A percentile compares a stretch with the other conserved stretches of the same genome.
Evolutionary conservation across 2,888 invertebrate species (phyloP).

Genomic region (Cantharis lateralis): DNA sequence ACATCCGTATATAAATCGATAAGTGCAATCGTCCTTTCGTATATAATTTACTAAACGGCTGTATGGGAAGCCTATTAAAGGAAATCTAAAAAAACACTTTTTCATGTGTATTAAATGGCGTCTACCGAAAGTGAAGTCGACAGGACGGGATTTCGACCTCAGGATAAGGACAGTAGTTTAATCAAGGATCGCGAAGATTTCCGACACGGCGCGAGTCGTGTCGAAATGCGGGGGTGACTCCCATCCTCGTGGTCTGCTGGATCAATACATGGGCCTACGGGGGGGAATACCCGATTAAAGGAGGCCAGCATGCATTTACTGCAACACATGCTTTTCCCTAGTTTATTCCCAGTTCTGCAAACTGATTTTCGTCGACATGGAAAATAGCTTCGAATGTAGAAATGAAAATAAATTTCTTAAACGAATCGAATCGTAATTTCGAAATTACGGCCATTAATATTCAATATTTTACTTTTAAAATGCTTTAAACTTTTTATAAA

Average conservation of each 20-base stretch:
- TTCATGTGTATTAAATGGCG: slow-evolving; percentile 21
- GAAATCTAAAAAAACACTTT: slow-evolving; percentile 28
- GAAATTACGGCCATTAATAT: neutral
- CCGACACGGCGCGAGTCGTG: slow-evolving; percentile 43
- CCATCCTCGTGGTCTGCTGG: slow-evolving; percentile 50
- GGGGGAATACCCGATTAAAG: slow-evolving; percentile 31
- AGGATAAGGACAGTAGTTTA: slow-evolving; percentile 43
- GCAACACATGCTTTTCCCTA: slow-evolving; percentile 37
- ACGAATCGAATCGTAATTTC: neutral
- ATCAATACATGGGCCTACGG: slow-evolving; percentile 49
- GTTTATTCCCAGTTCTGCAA: neutral
- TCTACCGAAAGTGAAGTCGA: slow-evolving; percentile 31
- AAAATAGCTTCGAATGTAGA: neutral
- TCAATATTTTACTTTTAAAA: neutral
- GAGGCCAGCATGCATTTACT: slow-evolving; percentile 34
- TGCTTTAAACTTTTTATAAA: neutral
- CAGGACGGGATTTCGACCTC: slow-evolving; percentile 38
- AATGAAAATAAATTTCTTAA: neutral
- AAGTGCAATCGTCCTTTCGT: slow-evolving; percentile 18
- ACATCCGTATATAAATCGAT: slow-evolving; percentile 30
- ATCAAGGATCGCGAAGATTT: slow-evolving; percentile 48
- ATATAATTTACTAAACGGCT: neutral
- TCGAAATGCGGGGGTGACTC: slow-evolving; percentile 48
- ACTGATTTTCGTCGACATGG: slow-evolving; percentile 4
- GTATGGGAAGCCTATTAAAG: slow-evolving; percentile 11